Conservation (phyloP, 2,888 invertebrate species). For the Drosophila emarginata region DNA sequence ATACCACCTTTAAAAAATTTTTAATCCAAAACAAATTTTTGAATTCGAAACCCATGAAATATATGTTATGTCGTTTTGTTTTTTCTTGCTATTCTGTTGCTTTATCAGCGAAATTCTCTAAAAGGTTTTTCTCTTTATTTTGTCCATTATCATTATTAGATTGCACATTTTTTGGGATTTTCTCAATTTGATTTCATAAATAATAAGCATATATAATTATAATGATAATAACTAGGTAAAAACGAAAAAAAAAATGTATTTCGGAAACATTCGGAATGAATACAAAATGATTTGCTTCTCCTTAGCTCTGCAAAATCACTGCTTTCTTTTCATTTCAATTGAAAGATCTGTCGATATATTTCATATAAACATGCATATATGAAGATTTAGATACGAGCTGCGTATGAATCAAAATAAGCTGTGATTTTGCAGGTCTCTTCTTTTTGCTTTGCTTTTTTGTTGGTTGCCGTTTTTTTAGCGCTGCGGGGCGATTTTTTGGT, state of each 20-base stretch:
- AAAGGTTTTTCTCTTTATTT: conserved; percentile 59
- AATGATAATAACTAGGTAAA: conserved; percentile 50
- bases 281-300: conserved; percentile 47
- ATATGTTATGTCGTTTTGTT: conserved; percentile 6
- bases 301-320: background rate
- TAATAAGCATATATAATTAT: conserved; percentile 45
- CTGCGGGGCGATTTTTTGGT: conserved; percentile 35
- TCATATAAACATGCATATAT: background rate
- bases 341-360: background rate
- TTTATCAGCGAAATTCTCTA: conserved; percentile 77
- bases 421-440: background rate
- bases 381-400: background rate
- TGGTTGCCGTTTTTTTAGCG: conserved; percentile 60
- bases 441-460: conserved; percentile 19
- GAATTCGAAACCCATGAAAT: background rate
- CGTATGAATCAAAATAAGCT: background rate
- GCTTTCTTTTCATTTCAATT: background rate
- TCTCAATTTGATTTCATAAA: conserved; percentile 48
- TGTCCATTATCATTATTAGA: conserved; percentile 53
- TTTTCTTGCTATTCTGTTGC: conserved; percentile 69
- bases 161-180: conserved; percentile 68
- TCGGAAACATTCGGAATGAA: conserved; percentile 60
- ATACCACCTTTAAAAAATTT: background rate
- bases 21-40: background rate
- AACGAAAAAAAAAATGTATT: conserved; percentile 38